These are phyloP conservation scores for Grammomys surdaster DNA, from an alignment of 2,113 vertebrate species.

Conservation along the genomic window DNA sequence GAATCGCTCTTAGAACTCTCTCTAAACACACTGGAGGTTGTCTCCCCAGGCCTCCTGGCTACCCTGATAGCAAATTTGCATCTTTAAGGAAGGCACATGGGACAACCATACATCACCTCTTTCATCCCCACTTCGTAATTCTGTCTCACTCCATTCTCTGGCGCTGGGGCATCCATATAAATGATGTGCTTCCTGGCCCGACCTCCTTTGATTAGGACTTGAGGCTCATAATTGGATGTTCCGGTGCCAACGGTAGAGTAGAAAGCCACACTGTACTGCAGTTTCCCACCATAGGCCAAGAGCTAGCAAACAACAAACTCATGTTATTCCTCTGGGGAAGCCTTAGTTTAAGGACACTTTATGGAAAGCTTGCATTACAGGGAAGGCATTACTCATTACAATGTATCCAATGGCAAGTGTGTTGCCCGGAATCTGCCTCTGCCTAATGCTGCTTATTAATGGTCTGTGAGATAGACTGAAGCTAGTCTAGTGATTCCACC, in stretches of 20 bases:
- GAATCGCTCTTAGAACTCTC: background rate
- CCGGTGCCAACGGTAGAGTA: constrained; percentile 90
- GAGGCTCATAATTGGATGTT: constrained; percentile 94
- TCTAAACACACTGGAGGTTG: background rate
- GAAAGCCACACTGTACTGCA: constrained; percentile 91
- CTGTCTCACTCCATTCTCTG: constrained; percentile 88
- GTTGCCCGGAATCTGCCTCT: background rate
- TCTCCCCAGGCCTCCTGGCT: too few relatives aligned
- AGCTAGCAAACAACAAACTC: constrained; percentile 86
- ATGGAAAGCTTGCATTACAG: background rate
- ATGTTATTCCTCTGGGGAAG: constrained; percentile 45
- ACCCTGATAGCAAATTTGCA: fast-evolving
- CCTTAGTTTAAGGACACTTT: constrained; percentile 43
- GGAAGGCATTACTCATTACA: constrained; percentile 53
- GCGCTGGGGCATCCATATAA: constrained; percentile 88
- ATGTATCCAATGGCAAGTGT: background rate
- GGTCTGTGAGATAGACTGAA: background rate
- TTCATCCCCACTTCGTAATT: constrained; percentile 89
- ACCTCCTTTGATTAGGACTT: constrained; percentile 95
- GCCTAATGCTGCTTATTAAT: background rate
- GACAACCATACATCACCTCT: constrained; percentile 89
- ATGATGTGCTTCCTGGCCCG: constrained; percentile 90
- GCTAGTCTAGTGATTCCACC: background rate
- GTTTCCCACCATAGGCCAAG: constrained; percentile 92
- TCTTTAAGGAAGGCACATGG: fast-evolving